A percentile compares a stretch with the other conserved stretches of the same genome.
phyloP scores from a whole-genome alignment of 1,140 invertebrate species.

The Drosophila prosaltans region DNA sequence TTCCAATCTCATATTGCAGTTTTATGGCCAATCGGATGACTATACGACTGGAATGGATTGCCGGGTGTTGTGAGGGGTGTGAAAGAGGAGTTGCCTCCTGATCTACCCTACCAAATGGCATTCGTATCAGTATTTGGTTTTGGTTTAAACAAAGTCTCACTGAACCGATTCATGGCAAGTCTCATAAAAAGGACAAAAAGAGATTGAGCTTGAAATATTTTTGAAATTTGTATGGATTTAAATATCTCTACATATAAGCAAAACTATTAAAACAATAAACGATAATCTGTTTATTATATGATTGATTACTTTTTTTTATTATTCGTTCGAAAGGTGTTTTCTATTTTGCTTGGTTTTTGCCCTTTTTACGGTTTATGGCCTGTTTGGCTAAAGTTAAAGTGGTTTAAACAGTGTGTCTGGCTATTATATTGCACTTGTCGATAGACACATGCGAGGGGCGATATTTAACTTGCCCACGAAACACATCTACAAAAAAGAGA shows the following conservation, averaged over 20 bases:
- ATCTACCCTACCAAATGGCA: no score
- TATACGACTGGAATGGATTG: not conserved
- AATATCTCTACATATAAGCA: no score
- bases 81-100: no score
- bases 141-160: not conserved
- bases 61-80: conserved; percentile 41
- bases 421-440: conserved; percentile 17
- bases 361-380: conserved; percentile 41
- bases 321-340: not conserved
- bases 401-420: conserved; percentile 18
- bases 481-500: no score
- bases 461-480: not conserved
- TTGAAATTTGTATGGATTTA: no score
- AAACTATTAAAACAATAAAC: no score
- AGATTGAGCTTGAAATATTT: no score
- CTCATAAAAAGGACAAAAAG: no score
- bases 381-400: conserved; percentile 38
- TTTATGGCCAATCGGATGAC: conserved; percentile 30
- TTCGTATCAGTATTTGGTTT: no score
- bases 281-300: not conserved
- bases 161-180: no score
- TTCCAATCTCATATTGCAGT: conserved; percentile 38
- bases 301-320: not conserved
- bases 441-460: not conserved
- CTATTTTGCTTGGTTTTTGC: not conserved